Evolutionary conservation across 2,113 vertebrate species (phyloP).

Genomic region (Chionis minor): DNA sequence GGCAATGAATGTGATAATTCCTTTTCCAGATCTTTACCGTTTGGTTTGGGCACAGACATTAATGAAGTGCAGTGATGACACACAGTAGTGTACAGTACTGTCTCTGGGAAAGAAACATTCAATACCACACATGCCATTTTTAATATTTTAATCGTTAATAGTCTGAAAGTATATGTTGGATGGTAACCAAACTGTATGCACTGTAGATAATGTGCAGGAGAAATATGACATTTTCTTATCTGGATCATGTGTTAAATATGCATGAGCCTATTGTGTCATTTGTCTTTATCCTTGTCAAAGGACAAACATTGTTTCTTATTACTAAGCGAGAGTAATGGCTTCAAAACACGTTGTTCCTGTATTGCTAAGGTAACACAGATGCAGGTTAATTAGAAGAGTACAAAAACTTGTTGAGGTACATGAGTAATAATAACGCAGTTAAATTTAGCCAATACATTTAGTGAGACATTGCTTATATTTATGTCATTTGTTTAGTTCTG

Average conservation of each 20-base stretch:
- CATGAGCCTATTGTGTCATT: conserved; percentile 8
- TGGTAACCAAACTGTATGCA: not conserved
- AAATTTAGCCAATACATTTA: not conserved
- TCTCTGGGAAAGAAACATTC: not conserved
- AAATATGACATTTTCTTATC: not conserved
- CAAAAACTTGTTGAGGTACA: not conserved
- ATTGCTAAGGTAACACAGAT: not conserved
- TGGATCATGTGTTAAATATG: conserved; percentile 11
- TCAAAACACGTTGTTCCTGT: not conserved
- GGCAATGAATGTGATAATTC: not conserved
- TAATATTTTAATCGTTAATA: conserved; percentile 34
- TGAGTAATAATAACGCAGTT: not conserved
- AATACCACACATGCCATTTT: conserved; percentile 28
- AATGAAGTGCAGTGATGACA: not conserved
- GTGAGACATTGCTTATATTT: not conserved
- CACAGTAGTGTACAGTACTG: not conserved
- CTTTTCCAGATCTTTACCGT: not conserved
- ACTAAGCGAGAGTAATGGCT: not conserved
- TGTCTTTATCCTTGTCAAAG: not conserved
- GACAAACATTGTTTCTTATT: not conserved
- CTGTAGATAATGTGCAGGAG: not conserved
- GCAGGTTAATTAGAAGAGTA: not conserved
- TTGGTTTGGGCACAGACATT: not conserved
- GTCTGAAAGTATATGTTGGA: conserved; percentile 10
- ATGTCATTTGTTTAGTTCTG: conserved; percentile 11